A percentile compares a stretch with the other conserved stretches of the same genome.
Evolutionary conservation across 2,797 vertebrate genomes (phyloP).

Genomic region (Miichthys miiuy): DNA sequence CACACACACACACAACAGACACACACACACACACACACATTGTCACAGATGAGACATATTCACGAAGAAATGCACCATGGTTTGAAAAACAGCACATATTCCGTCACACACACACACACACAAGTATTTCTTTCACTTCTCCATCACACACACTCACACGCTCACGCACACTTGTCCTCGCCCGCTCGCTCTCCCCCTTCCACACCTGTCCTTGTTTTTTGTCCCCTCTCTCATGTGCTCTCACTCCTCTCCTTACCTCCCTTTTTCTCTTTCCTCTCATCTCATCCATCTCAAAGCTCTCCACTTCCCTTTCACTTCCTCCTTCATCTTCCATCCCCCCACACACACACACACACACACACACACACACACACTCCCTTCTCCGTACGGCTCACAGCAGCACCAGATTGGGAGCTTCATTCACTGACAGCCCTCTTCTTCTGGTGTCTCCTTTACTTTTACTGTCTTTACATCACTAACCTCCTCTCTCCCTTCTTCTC

Average conservation of each 20-base stretch:
- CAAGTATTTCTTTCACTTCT: neutral
- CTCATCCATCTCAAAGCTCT: slow-evolving; percentile 74
- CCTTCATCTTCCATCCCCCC: slow-evolving; percentile 65
- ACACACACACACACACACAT: slow-evolving; percentile 46
- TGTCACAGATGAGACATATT: slow-evolving; percentile 55
- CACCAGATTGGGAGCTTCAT: slow-evolving; percentile 67
- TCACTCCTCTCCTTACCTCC: slow-evolving; percentile 61
- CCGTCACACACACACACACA: slow-evolving; percentile 11
- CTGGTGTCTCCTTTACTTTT: slow-evolving; percentile 57
- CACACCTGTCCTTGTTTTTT: slow-evolving; percentile 74
- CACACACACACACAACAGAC: slow-evolving; percentile 47
- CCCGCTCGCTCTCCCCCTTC: slow-evolving; percentile 47
- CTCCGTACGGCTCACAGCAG: slow-evolving; percentile 54
- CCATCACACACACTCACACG: slow-evolving; percentile 10
- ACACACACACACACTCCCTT: slow-evolving; percentile 32
- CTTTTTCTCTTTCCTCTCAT: slow-evolving; percentile 65
- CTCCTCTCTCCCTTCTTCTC: slow-evolving; percentile 30
- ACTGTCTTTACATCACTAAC: slow-evolving; percentile 48
- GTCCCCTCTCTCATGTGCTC: slow-evolving; percentile 57
- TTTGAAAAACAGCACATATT: slow-evolving; percentile 46
- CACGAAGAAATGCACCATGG: slow-evolving; percentile 50
- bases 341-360: slow-evolving; percentile 10
- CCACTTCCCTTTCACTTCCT: slow-evolving; percentile 69
- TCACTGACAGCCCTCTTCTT: slow-evolving; percentile 66
- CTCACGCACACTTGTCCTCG: slow-evolving; percentile 18